phyloP scores from a whole-genome alignment of 1,140 invertebrate species.

The Mesaphorura yosii region DNA sequence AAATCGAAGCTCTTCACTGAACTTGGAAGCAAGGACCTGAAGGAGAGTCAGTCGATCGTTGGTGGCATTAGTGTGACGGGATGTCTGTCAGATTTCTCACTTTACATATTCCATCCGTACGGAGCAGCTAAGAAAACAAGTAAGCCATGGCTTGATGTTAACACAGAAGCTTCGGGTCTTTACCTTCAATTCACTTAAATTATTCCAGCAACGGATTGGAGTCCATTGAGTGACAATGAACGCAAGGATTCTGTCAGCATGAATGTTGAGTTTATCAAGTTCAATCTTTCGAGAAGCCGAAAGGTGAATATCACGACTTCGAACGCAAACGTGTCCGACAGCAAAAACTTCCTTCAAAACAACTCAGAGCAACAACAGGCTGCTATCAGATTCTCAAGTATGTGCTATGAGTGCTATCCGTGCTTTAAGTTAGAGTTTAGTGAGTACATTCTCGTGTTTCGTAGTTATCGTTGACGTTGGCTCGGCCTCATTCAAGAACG shows the following conservation, averaged over 20 bases:
- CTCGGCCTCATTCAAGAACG: constrained; percentile 96
- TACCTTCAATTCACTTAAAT: constrained; percentile 4
- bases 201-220: constrained; percentile 54
- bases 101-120: constrained; percentile 96
- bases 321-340: constrained; percentile 34
- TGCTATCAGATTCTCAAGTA: constrained; percentile 82
- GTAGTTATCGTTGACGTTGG: constrained; percentile 87
- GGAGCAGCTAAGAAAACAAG: constrained; percentile 74
- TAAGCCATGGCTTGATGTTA: constrained; percentile 26
- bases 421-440: not conserved
- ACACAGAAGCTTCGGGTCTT: not conserved
- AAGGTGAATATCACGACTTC: constrained; percentile 63
- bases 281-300: constrained; percentile 77
- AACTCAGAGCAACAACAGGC: constrained; percentile 52
- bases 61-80: constrained; percentile 87
- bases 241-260: constrained; percentile 89
- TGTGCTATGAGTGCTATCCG: constrained; percentile 35
- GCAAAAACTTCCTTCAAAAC: constrained; percentile 17
- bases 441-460: constrained; percentile 32
- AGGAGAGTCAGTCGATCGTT: constrained; percentile 45
- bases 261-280: constrained; percentile 94
- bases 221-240: constrained; percentile 72
- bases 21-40: constrained; percentile 26
- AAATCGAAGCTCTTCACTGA: not conserved
- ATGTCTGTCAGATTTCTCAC: constrained; percentile 87